Base-by-base conservation (phyloP, 2,888 invertebrate genomes). In the Chalcis sispes region DNA sequence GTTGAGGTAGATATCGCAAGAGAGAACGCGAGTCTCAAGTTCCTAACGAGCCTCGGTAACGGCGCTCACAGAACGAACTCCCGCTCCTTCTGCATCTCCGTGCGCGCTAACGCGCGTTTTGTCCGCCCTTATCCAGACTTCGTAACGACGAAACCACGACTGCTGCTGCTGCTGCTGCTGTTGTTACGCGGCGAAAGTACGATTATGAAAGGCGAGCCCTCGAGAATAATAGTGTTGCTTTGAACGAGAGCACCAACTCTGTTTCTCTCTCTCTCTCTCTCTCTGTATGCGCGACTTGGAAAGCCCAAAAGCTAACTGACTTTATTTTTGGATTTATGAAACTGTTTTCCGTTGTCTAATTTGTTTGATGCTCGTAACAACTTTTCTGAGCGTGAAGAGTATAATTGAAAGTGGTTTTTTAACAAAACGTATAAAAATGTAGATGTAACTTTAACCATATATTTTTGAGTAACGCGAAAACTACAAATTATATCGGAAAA, bases 1-100 rank as follows among this genome's bases (percentile, higher is more conserved):
- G n/a, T n/a, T 42, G 48, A 36, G 52, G 70, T 50, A 69, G 42
- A 65, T 20, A 29, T 18, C 18, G 29, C 20, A 70, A 56, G 42
- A 74, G 76, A 75, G 72, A 72, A 79, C 81, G 64, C 66, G 80
- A 81, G n/a, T n/a, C 82, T 86, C 85, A 83, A 86, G 85, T 86
- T 86, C 80, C 81, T 85, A 85, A 86, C 85, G 84, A 86, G 86
- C 83, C 61, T 42, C 50, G 46, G 10, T 10, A 15, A 13, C 42
- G 2, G 27, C 82, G 80, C 81, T 81, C 83, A 83, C 83, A 83
- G 84, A 85, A 83, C 84, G 82, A 84, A 83, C 82, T 82, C 83
- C 80, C 81, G 83, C 81, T 82, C 76, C 81, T 80, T 81, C 82
- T 46, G 20, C 23, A 7, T 29, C 42, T 25, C 42, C n/a, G n/a